Percentiles rank a stretch among this genome's conserved stretches.
Evolutionary conservation across 2,888 invertebrate species (phyloP).

Genomic region (Conus canariensis): DNA sequence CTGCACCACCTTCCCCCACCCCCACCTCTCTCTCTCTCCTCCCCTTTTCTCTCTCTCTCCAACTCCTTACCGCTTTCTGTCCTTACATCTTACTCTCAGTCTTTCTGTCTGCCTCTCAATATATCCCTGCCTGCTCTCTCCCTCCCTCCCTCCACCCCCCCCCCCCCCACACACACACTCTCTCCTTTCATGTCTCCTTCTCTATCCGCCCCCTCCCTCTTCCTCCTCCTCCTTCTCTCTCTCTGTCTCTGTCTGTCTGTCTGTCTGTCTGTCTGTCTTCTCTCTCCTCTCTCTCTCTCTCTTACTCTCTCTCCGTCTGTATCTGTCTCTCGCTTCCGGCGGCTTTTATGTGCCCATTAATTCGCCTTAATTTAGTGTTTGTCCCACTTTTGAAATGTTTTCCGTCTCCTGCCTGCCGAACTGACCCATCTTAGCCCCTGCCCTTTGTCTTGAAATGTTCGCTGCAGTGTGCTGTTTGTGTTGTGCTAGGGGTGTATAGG

Average conservation of each 20-base stretch:
- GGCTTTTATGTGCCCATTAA: no score
- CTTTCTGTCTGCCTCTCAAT: background rate
- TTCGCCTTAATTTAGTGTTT: no score
- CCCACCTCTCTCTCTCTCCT: background rate
- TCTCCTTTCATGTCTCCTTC: background rate
- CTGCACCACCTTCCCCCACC: no score
- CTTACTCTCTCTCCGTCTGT: background rate
- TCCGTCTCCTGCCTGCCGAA: no score
- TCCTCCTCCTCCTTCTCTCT: background rate
- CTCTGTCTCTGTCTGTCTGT: background rate
- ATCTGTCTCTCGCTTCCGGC: background rate
- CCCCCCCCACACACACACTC: no score
- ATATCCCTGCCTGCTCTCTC: no score
- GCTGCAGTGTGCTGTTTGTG: no score
- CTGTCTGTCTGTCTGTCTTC: slow-evolving; percentile 16
- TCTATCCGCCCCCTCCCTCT: background rate
- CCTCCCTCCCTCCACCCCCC: no score
- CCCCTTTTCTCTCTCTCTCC: background rate
- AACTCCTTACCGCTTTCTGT: background rate
- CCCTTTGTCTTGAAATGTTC: no score
- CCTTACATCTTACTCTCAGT: background rate
- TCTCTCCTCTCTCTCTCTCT: slow-evolving; percentile 16
- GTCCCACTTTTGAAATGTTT: no score
- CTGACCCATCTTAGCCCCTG: no score
- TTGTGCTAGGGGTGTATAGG: no score